These are phyloP conservation scores for Synergus itoensis DNA, from an alignment of 2,888 invertebrate genomes.

Conservation along the genomic window DNA sequence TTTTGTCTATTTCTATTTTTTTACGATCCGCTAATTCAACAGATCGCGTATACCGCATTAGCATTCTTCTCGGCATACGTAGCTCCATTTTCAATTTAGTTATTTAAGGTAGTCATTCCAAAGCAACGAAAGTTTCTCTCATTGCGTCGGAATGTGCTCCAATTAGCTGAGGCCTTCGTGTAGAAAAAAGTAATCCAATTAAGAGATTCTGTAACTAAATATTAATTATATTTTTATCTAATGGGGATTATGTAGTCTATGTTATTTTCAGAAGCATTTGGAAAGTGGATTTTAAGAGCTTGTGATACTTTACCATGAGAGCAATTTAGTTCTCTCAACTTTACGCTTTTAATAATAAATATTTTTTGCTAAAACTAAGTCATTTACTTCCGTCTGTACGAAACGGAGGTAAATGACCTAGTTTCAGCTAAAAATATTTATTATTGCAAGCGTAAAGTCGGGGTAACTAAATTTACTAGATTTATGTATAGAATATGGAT, in stretches of 20 bases:
- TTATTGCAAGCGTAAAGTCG: no score
- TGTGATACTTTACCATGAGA: no score
- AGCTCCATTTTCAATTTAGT: slow-evolving; percentile 15
- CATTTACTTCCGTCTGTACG: no score
- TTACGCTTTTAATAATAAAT: no score
- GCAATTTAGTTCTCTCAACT: no score
- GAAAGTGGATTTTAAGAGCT: neutral
- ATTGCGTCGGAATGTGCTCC: slow-evolving; percentile 16
- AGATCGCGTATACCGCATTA: neutral
- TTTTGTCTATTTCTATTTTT: no score
- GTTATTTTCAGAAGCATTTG: neutral
- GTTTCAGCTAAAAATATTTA: no score
- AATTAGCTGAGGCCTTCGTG: neutral
- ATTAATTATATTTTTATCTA: neutral
- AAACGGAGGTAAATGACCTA: no score
- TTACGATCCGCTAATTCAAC: slow-evolving; percentile 19
- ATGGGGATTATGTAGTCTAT: neutral
- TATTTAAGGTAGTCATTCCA: slow-evolving; percentile 17
- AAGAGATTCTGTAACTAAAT: slow-evolving; percentile 15
- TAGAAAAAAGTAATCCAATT: slow-evolving; percentile 26
- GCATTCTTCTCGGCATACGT: neutral
- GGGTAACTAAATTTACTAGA: neutral
- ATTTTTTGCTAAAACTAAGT: no score
- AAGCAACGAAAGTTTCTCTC: slow-evolving; percentile 12
- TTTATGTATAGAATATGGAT: neutral